These are phyloP conservation scores for Ancistrus triradiatus DNA, from an alignment of 2,113 vertebrate genomes.

Conservation along the genomic window DNA sequence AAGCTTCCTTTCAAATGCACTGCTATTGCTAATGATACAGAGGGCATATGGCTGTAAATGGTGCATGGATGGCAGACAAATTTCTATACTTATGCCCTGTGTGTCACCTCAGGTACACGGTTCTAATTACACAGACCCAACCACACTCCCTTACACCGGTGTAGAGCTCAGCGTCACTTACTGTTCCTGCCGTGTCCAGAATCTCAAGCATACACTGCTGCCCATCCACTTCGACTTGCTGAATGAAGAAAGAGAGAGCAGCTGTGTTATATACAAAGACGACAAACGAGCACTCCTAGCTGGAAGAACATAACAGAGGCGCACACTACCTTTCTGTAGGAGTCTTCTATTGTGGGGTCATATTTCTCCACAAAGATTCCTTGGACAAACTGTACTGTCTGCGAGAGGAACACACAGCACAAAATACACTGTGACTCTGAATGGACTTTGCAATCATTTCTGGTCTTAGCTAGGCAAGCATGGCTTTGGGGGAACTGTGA, in stretches of 20 bases:
- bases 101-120: too few species aligned
- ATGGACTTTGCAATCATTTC: too few species aligned
- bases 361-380: slow-evolving; percentile 99
- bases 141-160: too few species aligned
- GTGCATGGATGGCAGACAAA: too few species aligned
- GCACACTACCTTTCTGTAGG: slow-evolving; percentile 91
- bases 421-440: slow-evolving; percentile 3
- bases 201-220: slow-evolving; percentile 99
- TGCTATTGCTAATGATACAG: too few species aligned
- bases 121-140: too few species aligned
- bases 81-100: too few species aligned
- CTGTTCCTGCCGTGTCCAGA: slow-evolving; percentile 96
- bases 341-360: slow-evolving; percentile 99
- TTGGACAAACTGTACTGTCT: slow-evolving; percentile 99
- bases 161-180: slow-evolving; percentile 64
- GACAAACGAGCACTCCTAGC: too few species aligned
- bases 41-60: too few species aligned
- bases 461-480: too few species aligned
- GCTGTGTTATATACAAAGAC: background rate
- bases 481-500: too few species aligned
- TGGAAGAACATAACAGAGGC: background rate
- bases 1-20: too few species aligned
- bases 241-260: slow-evolving; percentile 32
- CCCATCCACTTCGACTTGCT: slow-evolving; percentile 99
- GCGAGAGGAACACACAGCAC: slow-evolving; percentile 37